phyloP scores from a whole-genome alignment of 37 sponge, comb jelly and placozoan species.

The Lycopodina hypogea region DNA sequence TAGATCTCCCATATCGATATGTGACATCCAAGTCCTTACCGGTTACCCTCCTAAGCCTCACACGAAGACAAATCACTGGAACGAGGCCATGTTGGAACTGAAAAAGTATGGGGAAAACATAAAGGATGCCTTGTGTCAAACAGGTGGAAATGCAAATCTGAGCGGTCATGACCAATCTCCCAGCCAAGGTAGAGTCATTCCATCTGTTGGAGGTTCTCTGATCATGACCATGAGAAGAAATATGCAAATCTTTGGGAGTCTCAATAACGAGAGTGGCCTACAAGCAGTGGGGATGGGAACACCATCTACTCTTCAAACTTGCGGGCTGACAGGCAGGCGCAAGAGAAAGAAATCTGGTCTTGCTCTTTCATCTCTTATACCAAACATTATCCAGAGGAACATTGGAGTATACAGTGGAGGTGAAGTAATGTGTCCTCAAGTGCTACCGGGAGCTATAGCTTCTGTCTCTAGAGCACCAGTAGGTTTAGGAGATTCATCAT shows the following conservation, averaged over 20 bases:
- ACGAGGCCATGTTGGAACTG: slow-evolving; percentile 68
- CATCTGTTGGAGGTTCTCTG: slow-evolving; percentile 19
- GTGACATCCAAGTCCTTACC: slow-evolving; percentile 49
- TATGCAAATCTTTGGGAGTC: neutral
- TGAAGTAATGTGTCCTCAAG: neutral
- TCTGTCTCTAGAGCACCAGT: neutral
- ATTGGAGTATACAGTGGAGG: neutral
- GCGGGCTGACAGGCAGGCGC: neutral
- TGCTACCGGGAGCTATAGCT: neutral
- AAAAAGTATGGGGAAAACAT: slow-evolving; percentile 73
- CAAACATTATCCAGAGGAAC: slow-evolving; percentile 37
- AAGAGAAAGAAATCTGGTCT: slow-evolving; percentile 32
- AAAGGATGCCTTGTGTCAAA: slow-evolving; percentile 38
- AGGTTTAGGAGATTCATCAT: no score
- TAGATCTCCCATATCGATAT: slow-evolving; percentile 54
- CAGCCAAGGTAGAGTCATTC: neutral
- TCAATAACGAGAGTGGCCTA: slow-evolving; percentile 6
- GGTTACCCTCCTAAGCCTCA: slow-evolving; percentile 67
- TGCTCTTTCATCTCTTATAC: slow-evolving; percentile 26
- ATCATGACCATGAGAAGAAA: slow-evolving; percentile 25
- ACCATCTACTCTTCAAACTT: neutral
- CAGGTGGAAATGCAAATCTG: neutral
- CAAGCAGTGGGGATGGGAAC: slow-evolving; percentile 14
- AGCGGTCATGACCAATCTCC: neutral
- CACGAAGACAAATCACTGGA: slow-evolving; percentile 76